phyloP scores from a whole-genome alignment of 2,797 vertebrate species.

The Malacoraja senta region DNA sequence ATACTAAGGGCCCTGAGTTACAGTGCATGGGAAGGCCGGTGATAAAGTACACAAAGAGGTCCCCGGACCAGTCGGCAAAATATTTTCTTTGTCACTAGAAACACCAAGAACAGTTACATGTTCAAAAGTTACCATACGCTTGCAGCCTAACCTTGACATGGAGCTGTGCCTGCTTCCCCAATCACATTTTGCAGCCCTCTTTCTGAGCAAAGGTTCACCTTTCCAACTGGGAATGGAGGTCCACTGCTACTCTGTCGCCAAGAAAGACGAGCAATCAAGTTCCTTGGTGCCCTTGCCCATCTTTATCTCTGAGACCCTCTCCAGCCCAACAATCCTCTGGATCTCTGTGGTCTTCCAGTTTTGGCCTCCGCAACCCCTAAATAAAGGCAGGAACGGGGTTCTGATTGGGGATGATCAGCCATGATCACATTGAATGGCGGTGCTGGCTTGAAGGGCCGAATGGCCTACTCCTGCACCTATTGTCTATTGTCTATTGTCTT shows the following conservation, averaged over 20 bases:
- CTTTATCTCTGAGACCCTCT: not conserved
- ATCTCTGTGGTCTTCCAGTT: not conserved
- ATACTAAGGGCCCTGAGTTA: not conserved
- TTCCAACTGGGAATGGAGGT: not conserved
- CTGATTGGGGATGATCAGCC: no score
- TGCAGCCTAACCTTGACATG: no score
- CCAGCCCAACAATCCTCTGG: not conserved
- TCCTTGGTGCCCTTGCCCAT: not conserved
- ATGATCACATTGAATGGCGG: no score
- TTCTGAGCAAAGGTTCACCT: not conserved
- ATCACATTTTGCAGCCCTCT: not conserved
- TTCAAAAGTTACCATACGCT: not conserved
- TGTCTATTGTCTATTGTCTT: no score
- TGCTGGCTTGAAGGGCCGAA: no score
- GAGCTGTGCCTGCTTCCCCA: no score
- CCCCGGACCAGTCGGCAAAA: not conserved
- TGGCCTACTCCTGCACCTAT: no score
- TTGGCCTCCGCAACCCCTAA: not conserved
- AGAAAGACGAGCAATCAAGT: not conserved
- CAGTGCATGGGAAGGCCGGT: not conserved
- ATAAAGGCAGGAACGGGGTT: no score
- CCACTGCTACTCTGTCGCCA: not conserved
- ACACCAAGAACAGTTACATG: not conserved
- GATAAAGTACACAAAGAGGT: not conserved
- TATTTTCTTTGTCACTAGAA: not conserved